phyloP scores from a whole-genome alignment of 2,888 invertebrate species.

The Orchesellides sinensis region DNA sequence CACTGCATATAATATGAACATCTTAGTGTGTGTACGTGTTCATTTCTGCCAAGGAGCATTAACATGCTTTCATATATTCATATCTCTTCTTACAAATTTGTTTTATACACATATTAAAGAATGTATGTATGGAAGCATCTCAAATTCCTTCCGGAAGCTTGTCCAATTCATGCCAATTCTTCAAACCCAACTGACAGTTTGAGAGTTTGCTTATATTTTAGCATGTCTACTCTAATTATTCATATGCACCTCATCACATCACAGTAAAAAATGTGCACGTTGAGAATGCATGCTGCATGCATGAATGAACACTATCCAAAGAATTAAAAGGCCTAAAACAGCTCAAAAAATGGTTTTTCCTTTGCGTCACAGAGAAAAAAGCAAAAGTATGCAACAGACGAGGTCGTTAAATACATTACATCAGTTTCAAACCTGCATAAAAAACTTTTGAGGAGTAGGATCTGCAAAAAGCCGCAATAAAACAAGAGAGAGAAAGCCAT shows the following conservation, averaged over 20 bases:
- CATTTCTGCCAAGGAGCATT: background rate
- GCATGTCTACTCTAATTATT: background rate
- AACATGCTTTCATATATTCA: background rate
- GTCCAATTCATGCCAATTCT: too few species aligned
- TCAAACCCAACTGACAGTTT: too few species aligned
- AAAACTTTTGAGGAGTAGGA: constrained; percentile 48
- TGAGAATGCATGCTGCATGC: background rate
- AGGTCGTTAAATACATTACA: background rate
- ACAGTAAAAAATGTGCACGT: background rate
- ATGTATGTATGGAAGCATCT: background rate
- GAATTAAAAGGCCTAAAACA: background rate
- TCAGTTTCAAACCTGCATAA: background rate
- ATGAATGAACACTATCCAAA: background rate
- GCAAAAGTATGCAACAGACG: background rate
- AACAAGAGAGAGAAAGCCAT: constrained; percentile 44
- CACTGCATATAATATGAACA: background rate
- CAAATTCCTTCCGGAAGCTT: too few species aligned
- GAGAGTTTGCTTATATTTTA: background rate
- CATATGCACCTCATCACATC: background rate
- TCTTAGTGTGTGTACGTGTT: background rate
- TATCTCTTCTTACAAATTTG: background rate
- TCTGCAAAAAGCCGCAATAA: constrained; percentile 49
- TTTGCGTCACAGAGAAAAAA: background rate
- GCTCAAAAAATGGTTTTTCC: background rate
- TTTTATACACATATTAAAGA: background rate